Conservation (phyloP, 2,797 vertebrate species). For the Liasis olivaceus region DNA sequence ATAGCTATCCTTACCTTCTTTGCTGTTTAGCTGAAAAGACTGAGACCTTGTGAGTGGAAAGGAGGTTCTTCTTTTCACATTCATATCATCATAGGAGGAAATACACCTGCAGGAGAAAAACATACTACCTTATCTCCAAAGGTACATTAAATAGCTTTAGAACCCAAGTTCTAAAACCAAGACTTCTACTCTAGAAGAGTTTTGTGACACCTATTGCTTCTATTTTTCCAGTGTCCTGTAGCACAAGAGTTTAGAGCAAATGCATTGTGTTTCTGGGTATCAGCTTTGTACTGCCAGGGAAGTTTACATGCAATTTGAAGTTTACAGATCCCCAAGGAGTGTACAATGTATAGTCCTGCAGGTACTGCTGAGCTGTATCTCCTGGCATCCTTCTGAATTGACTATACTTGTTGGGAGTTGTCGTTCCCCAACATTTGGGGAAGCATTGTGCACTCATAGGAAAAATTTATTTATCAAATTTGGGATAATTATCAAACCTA, state of each 20-base stretch:
- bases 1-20: slow-evolving; percentile 83
- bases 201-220: background rate
- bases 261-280: background rate
- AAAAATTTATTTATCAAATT: background rate
- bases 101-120: slow-evolving; percentile 82
- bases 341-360: background rate
- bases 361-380: background rate
- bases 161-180: background rate
- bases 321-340: background rate
- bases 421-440: background rate
- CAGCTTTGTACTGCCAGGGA: background rate
- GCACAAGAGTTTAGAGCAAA: background rate
- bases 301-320: background rate
- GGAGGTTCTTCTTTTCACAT: slow-evolving; percentile 91
- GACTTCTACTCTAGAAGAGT: background rate
- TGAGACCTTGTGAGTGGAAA: slow-evolving; percentile 94
- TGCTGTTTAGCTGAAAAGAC: slow-evolving; percentile 89
- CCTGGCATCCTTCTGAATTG: background rate
- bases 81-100: slow-evolving; percentile 98
- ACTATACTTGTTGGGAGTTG: background rate
- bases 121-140: background rate
- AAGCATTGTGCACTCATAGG: background rate
- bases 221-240: background rate
- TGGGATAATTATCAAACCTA: background rate
- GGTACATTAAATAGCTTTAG: background rate